A percentile compares a stretch with the other conserved stretches of the same genome.
These are phyloP conservation scores for Uropsilus gracilis DNA, from an alignment of 2,113 vertebrate genomes.

Conservation along the genomic window DNA sequence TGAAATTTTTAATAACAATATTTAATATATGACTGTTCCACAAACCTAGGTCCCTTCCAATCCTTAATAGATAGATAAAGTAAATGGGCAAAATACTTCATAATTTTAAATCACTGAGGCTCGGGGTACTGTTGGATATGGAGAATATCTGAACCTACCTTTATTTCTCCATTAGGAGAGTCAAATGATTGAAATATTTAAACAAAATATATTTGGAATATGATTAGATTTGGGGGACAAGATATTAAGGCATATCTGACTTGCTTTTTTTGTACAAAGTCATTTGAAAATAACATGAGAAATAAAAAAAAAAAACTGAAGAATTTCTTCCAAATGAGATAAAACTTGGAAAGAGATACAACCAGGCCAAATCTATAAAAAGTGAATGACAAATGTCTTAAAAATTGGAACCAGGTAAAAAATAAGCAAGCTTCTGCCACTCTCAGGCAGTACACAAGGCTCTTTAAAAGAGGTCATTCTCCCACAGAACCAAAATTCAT, in stretches of 20 bases:
- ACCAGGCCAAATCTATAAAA: background rate
- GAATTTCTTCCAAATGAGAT: background rate
- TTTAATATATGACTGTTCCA: background rate
- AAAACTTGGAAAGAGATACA: background rate
- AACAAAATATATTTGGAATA: constrained; percentile 5
- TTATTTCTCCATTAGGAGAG: background rate
- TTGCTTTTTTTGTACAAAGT: background rate
- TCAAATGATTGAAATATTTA: constrained; percentile 31
- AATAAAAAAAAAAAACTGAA: background rate
- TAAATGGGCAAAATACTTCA: background rate
- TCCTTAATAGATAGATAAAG: background rate
- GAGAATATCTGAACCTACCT: background rate
- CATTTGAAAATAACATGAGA: constrained; percentile 20
- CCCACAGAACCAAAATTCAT: background rate
- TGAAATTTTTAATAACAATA: background rate
- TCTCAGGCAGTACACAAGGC: background rate
- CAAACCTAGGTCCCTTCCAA: background rate
- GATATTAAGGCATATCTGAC: background rate
- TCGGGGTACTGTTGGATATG: background rate
- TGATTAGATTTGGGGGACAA: background rate
- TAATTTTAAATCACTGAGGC: constrained; percentile 16
- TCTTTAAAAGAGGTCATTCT: background rate
- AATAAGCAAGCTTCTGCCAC: background rate
- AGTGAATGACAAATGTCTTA: background rate
- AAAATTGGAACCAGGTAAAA: background rate